Conservation (phyloP, 2,888 invertebrate species). For the Apodemia hepburni region DNA sequence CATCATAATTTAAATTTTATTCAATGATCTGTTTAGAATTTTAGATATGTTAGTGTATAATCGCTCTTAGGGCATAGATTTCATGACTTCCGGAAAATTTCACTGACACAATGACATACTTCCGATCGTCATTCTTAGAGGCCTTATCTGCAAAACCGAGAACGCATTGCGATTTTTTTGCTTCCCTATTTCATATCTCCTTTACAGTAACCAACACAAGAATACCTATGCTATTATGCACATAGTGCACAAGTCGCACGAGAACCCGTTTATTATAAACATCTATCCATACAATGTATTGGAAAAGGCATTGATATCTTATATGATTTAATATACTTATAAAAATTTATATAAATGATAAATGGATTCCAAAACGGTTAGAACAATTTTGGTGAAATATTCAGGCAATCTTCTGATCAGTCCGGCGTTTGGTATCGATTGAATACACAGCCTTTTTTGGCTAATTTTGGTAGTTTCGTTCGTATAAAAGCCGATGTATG, state of each 20-base stretch:
- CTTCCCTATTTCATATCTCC: constrained; percentile 25
- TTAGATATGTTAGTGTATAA: neutral
- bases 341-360: neutral
- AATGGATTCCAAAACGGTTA: no score
- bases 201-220: constrained; percentile 10
- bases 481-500: no score
- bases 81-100: constrained; percentile 32
- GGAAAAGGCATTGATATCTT: neutral
- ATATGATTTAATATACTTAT: neutral
- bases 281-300: neutral
- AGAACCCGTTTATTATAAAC: constrained; percentile 2
- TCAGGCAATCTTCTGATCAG: no score
- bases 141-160: constrained; percentile 26
- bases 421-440: no score
- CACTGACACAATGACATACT: constrained; percentile 35
- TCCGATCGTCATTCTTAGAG: constrained; percentile 29
- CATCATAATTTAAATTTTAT: neutral
- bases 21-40: neutral
- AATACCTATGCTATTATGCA: constrained; percentile 8
- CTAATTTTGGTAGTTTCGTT: no score
- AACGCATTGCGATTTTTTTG: constrained; percentile 26
- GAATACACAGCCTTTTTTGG: no score
- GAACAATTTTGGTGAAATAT: no score
- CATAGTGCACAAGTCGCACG: constrained; percentile 1
- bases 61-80: constrained; percentile 17